Conservation (phyloP, 2,888 invertebrate genomes). For the Smittia sp. region DNA sequence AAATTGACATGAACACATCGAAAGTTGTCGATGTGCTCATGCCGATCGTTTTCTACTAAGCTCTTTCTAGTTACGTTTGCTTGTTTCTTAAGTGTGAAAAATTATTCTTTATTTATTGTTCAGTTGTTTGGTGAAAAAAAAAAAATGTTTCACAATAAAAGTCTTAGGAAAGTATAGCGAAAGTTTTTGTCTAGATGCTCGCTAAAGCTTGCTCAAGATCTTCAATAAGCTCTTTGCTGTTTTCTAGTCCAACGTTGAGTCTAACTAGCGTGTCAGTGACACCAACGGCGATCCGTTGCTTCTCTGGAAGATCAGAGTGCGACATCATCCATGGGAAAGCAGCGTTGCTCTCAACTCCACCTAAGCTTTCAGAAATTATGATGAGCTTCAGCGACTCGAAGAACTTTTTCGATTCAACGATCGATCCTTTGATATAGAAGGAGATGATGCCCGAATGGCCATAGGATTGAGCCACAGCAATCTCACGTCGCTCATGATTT, state of each 20-base stretch:
- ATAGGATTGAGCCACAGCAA: conserved; percentile 70
- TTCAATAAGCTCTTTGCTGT: conserved; percentile 70
- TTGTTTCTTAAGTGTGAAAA: background rate
- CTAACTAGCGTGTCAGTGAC: conserved; percentile 78
- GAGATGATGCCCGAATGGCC: conserved; percentile 86
- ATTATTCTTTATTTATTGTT: conserved; percentile 3
- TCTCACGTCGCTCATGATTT: conserved; percentile 74
- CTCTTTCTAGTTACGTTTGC: conserved; percentile 4
- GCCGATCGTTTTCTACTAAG: background rate
- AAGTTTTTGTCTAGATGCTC: background rate
- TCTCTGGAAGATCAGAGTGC: conserved; percentile 77
- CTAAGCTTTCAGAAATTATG: conserved; percentile 81
- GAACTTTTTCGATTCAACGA: conserved; percentile 66
- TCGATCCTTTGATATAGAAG: conserved; percentile 66
- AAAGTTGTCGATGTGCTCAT: conserved; percentile 33
- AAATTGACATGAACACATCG: conserved; percentile 39
- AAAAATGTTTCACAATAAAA: background rate
- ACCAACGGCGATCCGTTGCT: conserved; percentile 64
- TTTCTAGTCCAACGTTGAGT: conserved; percentile 81
- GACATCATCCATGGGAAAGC: conserved; percentile 91
- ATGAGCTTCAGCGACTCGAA: conserved; percentile 71
- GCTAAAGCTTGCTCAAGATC: conserved; percentile 81
- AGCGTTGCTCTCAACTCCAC: conserved; percentile 85
- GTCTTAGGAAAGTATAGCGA: background rate
- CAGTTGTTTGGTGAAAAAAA: background rate